Percentiles rank a stretch among this genome's conserved stretches.
phyloP scores from a whole-genome alignment of 1,140 invertebrate species.

The Hylaeus volcanicus region DNA sequence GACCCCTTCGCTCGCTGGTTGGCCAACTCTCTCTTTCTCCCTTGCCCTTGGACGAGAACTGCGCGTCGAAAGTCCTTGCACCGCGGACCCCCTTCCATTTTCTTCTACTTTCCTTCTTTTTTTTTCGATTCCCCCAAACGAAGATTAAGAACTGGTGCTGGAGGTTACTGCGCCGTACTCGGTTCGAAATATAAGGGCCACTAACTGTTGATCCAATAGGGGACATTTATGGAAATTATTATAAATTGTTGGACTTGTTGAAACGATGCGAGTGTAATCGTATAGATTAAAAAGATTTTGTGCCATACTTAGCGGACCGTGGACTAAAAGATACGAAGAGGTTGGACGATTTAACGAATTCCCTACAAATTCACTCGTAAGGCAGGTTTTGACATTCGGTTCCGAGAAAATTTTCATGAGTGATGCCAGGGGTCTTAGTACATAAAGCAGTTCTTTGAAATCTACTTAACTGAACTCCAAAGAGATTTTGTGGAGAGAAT shows the following conservation, averaged over 20 bases:
- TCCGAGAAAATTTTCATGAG: background rate
- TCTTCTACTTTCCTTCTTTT: constrained; percentile 41
- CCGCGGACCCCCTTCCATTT: background rate
- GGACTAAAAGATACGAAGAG: constrained; percentile 7
- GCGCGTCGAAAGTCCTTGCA: constrained; percentile 44
- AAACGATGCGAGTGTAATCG: no score
- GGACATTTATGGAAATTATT: background rate
- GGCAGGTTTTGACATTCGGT: background rate
- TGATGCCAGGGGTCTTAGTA: background rate
- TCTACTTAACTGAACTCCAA: background rate
- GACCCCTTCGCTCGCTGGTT: constrained; percentile 47
- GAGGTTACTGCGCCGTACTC: background rate
- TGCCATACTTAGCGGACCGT: constrained; percentile 15
- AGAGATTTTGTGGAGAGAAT: background rate
- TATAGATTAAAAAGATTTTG: no score
- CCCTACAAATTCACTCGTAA: background rate
- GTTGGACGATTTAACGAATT: constrained; percentile 13
- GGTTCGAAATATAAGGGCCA: background rate
- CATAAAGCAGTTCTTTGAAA: background rate
- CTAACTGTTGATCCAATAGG: background rate
- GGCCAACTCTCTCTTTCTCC: constrained; percentile 58
- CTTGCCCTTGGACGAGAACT: constrained; percentile 59
- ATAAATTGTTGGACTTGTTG: no score
- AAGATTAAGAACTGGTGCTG: constrained; percentile 15
- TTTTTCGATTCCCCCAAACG: background rate